Evolutionary conservation across 2,888 invertebrate genomes (phyloP).

Genomic region (Limnephilus marmoratus): DNA sequence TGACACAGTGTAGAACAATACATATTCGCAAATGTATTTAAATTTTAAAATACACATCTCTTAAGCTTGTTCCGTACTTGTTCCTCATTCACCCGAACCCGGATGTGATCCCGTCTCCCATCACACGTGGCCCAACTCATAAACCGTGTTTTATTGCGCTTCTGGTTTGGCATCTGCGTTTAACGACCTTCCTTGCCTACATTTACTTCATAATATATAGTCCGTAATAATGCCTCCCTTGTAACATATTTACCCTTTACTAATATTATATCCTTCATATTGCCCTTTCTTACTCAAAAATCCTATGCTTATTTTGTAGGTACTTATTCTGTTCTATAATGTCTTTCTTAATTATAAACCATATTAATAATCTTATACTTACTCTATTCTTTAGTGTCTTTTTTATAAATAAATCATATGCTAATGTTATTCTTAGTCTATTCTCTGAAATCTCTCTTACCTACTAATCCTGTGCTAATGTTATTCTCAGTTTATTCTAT

Average conservation of each 20-base stretch:
- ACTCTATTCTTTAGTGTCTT: background rate
- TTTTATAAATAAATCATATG: background rate
- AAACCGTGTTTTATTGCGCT: slow-evolving; percentile 25
- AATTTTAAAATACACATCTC: too few species aligned
- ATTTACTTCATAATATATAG: background rate
- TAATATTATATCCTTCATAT: too few species aligned
- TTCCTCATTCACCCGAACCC: slow-evolving; percentile 12
- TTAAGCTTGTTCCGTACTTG: background rate
- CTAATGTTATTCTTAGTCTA: too few species aligned
- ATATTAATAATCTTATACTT: too few species aligned
- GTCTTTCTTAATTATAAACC: background rate
- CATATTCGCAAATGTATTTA: too few species aligned
- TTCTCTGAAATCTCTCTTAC: too few species aligned
- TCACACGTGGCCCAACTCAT: slow-evolving; percentile 29
- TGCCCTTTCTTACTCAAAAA: too few species aligned
- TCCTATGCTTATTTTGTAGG: too few species aligned
- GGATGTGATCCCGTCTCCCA: background rate
- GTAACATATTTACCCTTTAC: too few species aligned
- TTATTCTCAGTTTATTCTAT: background rate
- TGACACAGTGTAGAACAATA: too few species aligned
- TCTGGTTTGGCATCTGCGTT: slow-evolving; percentile 28
- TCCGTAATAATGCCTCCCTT: too few species aligned
- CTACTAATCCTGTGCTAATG: too few species aligned
- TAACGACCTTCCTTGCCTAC: slow-evolving; percentile 13
- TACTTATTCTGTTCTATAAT: background rate